Conservation (phyloP, 2,113 vertebrate species). For the Rafetus swinhoei region DNA sequence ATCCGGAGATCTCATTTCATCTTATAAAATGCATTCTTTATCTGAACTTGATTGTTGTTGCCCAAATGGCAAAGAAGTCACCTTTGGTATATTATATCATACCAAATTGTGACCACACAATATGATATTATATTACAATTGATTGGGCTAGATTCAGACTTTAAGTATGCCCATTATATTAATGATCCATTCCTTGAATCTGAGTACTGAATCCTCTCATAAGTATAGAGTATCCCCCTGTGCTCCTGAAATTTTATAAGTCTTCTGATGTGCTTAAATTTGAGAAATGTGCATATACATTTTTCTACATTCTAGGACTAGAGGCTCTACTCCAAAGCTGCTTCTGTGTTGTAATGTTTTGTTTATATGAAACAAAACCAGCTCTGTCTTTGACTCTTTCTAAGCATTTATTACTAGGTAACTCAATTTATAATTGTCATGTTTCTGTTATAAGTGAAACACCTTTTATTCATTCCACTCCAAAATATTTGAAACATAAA, state of each 20-base stretch:
- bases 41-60: not conserved
- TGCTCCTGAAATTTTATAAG: not conserved
- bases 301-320: not conserved
- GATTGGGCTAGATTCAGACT: not conserved
- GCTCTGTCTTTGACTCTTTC: not conserved
- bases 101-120: not conserved
- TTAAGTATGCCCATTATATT: not conserved
- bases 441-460: not conserved
- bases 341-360: not conserved
- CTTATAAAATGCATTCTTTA: not conserved
- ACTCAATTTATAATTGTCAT: not conserved
- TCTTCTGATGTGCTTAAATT: not conserved
- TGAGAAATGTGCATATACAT: not conserved
- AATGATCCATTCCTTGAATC: not conserved
- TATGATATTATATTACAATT: rapidly evolving
- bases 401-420: not conserved
- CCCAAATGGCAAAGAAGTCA: not conserved
- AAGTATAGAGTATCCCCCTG: not conserved
- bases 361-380: not conserved
- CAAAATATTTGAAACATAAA: not conserved
- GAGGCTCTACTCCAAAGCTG: not conserved
- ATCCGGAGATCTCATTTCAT: not conserved
- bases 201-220: not conserved
- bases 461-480: not conserved
- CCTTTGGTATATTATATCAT: not conserved